Base-by-base conservation (phyloP, 2,797 vertebrate genomes). In the Fratercula arctica region DNA sequence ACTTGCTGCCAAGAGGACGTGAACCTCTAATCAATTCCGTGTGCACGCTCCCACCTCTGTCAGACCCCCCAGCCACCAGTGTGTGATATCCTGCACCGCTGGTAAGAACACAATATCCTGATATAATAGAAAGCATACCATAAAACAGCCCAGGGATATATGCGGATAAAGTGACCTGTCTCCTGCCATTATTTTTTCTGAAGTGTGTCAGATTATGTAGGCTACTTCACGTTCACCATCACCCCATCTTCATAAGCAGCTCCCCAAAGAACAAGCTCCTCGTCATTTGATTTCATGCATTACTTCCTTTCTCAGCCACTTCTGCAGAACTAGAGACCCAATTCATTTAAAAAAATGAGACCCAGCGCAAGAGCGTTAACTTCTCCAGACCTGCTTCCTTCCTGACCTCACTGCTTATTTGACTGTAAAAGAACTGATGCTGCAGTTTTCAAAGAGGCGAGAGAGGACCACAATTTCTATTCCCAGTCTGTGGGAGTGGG, bases 401-500 rank as follows among this genome's bases (percentile, higher is more conserved):
- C 85, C 84, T 90, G 93, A 74, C 81, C 78, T 85, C 64, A 54
- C 60, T 85, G 64, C 88, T 92, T 96, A 87, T 85, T 91, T 85
- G 85, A 75, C 76, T 81, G 85, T 29, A 73, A 95, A 96, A 93
- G 68, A 86, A 95, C 92, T 61, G 92, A 89, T 73, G 75, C 33
- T 92, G 93, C 72, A 92, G 53, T 93, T 96, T 95, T 93, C 88
- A 87, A 80, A 94, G 84, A 76, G 68, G 60, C 5, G 4, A 89
- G 15, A 0, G 3, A 86, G 85, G 68, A 76, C 84, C 94, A 83
- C 72, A 85, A n/a, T 46, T 95, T 90, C 86, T 89, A 37, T 92
- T 95, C 78, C 73, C 66, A 85, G 73, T 51, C 95, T 91, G 87
- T 87, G 89, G 72, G 92, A 96, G 86, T 91, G 92, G 87, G 88